Evolutionary conservation across 2,888 invertebrate genomes (phyloP), one percentile per base, ranked within the genome.

Genomic region (Dryobota labecula): DNA sequence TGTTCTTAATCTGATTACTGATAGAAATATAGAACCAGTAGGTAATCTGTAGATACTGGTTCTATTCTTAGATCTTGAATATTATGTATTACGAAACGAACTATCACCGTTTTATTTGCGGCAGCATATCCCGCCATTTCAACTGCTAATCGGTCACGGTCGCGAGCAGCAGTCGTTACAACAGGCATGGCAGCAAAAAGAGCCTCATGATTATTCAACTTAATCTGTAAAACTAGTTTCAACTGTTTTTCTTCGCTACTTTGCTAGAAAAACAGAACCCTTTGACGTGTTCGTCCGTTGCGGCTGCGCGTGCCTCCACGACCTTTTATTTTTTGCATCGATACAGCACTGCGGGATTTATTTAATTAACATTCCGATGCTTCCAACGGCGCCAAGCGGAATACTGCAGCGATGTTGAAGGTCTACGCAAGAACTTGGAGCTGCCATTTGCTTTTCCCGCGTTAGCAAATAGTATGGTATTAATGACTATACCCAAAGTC

Each of bases 241-340:
- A 75, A 68, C 69, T 66, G 80, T 72, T 75, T 76, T 82, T 79
- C 74, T 65, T 58, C 30, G 57, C 3, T 62, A 24, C 41, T 41
- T 45, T 53, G 43, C 36, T 68, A 71, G 66, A 80, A 80, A 80
- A 80, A 80, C 75, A 36, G 60, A 75, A 69, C 82, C 82, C 78
- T 81, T 82, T 78, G 72, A 76, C 76, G 67, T 45, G 80, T 53
- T 36, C 64, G 80, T 73, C 64, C 61, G 80, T 73, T 80, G 80
- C 92, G 91, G 92, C 92, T 92, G 93, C 92, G 91, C 92, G 93
- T 92, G 93, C 91, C 89, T 80, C 68, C 75, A 53, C 92, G 92
- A 94, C 93, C 93, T 94, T 94, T 94, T 87, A 86, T 90, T 93
- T 94, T 94, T 93, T 90, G 87, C 89, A 74, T 71, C 70, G 62